Base-by-base conservation (phyloP, 2,888 invertebrate genomes). In the Limenitis camilla region DNA sequence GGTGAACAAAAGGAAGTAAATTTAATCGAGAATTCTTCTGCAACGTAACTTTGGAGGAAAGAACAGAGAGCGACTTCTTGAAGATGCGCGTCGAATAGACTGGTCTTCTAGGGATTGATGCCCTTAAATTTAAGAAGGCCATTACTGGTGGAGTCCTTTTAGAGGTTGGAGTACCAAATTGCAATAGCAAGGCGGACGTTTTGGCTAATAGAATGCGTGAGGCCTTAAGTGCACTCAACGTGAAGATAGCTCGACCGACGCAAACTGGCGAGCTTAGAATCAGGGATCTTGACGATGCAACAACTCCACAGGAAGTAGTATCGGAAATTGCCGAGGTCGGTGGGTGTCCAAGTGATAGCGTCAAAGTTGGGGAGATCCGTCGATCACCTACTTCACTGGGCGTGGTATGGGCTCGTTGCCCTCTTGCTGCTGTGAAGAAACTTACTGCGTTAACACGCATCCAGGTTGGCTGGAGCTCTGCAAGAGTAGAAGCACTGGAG, bases 191-290 rank as follows among this genome's bases (percentile, higher is more conserved):
- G 30, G 45, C 46, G 4, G 48, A 57, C 33, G 4, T n/a, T 2
- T 11, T 53, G 5, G 53, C 56, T 1, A 32, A 10, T 1, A 35
- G 30, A 5, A 32, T 57, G 9, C 40, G 49, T 5, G 41, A 33
- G 6, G 52, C 31, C 5, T 45, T 53, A n/a, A 27, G 28, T 6
- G 41, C 45, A 7, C 7, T 50, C 4, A 29, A 39, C 1, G 52
- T 55, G 6, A 33, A 32, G 27, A 49, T 55, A 5, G 35, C 39
- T 28, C 43, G 50, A 5, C 52, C 54, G 7, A 32, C 39, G 1
- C 54, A 57, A 47, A 52, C 32, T 39, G 54, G 47, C 0, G 54
- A 54, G 35, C 11, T 54, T 5, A 35, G 50, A 27, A 27, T 58
- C 6, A 40, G 29, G 30, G 52, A 46, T 11, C 44, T 57, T 8